Percentiles rank a stretch among this genome's conserved stretches.
These are phyloP conservation scores for Heteromurus nitidus DNA, from an alignment of 2,888 invertebrate species.

Conservation along the genomic window DNA sequence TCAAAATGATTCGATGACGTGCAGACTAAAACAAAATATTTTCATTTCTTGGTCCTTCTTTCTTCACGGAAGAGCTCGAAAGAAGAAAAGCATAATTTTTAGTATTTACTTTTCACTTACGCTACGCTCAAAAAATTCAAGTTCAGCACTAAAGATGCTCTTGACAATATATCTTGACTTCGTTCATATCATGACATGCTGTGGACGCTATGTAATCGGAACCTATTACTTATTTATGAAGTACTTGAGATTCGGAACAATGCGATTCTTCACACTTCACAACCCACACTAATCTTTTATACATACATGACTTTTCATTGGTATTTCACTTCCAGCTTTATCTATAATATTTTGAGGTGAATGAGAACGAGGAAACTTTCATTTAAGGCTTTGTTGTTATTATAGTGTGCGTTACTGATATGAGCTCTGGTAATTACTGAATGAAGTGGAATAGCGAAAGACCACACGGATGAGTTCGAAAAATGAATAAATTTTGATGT, in stretches of 20 bases:
- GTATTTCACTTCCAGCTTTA: not conserved
- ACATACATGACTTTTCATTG: not conserved
- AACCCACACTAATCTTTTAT: not conserved
- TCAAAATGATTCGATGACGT: not conserved
- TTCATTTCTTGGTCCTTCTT: conserved; percentile 4
- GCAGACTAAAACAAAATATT: not conserved
- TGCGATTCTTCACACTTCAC: not conserved
- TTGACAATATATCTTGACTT: not conserved
- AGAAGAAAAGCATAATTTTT: not conserved
- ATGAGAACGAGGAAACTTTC: too few relatives aligned
- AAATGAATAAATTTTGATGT: not conserved
- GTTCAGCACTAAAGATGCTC: not conserved
- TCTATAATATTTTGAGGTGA: not conserved
- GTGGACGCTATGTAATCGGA: too few relatives aligned
- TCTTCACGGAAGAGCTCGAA: not conserved
- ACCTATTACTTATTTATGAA: too few relatives aligned
- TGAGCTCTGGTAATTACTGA: not conserved
- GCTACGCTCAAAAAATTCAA: not conserved
- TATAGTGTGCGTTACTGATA: not conserved
- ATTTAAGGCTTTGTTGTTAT: not conserved
- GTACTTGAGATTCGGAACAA: not conserved
- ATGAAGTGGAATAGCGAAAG: not conserved
- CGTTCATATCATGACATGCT: too few relatives aligned
- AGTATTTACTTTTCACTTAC: conserved; percentile 3
- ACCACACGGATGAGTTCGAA: conserved; percentile 12